These are phyloP conservation scores for Watsonalla cultraria DNA, from an alignment of 2,888 invertebrate species.

Conservation along the genomic window DNA sequence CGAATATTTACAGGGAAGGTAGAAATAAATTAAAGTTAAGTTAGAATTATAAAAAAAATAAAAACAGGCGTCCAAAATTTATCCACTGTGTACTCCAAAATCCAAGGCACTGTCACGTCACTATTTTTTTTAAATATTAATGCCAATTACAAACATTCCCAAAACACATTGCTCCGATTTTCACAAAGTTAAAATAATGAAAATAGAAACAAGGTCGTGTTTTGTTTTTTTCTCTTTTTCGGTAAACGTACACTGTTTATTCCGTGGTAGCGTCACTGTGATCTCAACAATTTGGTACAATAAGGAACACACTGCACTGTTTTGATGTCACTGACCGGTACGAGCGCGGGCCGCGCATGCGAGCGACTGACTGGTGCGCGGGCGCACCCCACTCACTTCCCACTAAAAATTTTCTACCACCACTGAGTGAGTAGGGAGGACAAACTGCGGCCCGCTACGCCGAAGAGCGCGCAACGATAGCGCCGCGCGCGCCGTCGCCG, in stretches of 20 bases:
- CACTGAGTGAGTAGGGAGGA: conserved; percentile 45
- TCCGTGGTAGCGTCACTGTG: conserved; percentile 45
- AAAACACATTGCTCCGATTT: conserved; percentile 42
- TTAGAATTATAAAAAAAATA: conserved; percentile 38
- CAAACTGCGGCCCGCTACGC: conserved; percentile 53
- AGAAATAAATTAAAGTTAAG: conserved; percentile 26
- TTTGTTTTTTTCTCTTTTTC: conserved; percentile 33
- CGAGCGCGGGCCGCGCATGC: conserved; percentile 67
- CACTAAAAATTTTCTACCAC: conserved; percentile 75
- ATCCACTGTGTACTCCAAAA: conserved; percentile 61
- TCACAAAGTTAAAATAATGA: conserved; percentile 12
- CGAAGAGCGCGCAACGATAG: not conserved
- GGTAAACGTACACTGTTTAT: conserved; percentile 62
- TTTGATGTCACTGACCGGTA: conserved; percentile 39
- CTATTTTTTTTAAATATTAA: conserved; percentile 44
- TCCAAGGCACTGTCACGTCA: conserved; percentile 67
- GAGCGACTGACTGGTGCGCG: conserved; percentile 64
- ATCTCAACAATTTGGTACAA: conserved; percentile 28
- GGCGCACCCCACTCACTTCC: conserved; percentile 77
- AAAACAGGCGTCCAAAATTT: conserved; percentile 52
- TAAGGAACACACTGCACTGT: conserved; percentile 40
- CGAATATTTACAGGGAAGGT: conserved; percentile 61
- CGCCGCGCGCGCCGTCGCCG: not conserved
- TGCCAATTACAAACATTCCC: conserved; percentile 75
- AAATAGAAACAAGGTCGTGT: conserved; percentile 37